These are phyloP conservation scores for Tupaia chinensis DNA, from an alignment of 2,113 vertebrate genomes.

Conservation along the genomic window DNA sequence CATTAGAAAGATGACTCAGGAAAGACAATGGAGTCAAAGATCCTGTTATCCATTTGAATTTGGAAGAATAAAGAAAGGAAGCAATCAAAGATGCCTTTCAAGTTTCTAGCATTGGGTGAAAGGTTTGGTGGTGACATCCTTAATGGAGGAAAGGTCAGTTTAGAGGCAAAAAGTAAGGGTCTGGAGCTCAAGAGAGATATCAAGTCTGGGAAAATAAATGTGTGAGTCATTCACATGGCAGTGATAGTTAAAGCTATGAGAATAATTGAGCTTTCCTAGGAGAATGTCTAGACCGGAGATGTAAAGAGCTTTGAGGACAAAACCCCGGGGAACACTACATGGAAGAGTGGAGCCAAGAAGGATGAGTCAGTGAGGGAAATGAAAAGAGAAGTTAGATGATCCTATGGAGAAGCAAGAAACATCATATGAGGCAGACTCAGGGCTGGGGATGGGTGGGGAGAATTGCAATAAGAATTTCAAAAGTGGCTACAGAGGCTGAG, in stretches of 20 bases:
- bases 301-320: slow-evolving; percentile 39
- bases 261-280: not conserved
- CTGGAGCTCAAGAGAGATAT: not conserved
- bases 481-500: not conserved
- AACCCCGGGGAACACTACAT: slow-evolving; percentile 18
- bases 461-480: not conserved
- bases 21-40: not conserved
- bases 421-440: not conserved
- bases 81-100: not conserved
- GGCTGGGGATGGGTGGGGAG: not conserved
- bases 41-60: not conserved
- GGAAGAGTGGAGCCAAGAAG: slow-evolving; percentile 37
- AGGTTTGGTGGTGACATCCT: not conserved
- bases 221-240: slow-evolving; percentile 57
- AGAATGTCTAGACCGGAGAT: slow-evolving; percentile 75
- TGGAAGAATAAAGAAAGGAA: not conserved
- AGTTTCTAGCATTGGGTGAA: not conserved
- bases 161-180: not conserved
- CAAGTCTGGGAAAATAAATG: slow-evolving; percentile 35
- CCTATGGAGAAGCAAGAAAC: not conserved
- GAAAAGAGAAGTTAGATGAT: not conserved
- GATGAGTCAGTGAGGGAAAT: slow-evolving; percentile 65
- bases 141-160: not conserved
- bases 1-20: not conserved
- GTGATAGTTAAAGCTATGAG: slow-evolving; percentile 26